Base-by-base conservation (phyloP, 53 echinoderm and acorn worm genomes). In the Hippasteria phrygiana region DNA sequence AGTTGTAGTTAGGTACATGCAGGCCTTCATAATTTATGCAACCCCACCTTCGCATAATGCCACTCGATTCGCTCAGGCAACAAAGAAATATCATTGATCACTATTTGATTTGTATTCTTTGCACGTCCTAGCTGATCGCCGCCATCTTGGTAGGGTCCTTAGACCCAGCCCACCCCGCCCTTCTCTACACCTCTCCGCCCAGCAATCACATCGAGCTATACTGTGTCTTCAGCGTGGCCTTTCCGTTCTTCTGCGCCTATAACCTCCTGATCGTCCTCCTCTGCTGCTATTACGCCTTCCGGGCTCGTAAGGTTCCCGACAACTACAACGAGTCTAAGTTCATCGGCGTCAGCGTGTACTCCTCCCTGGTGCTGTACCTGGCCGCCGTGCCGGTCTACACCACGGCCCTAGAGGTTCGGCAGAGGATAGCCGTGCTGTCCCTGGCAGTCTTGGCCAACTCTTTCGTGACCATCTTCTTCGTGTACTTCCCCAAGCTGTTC, bases 261-360 rank as follows among this genome's bases (percentile, higher is more conserved):
- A 89, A 89, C 38, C 63, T 77, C 11, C 65, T 89, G 65, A 32
- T 89, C 59, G 47, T 89, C 38, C 51, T 89, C 4, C 62, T 89
- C 16, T 89, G 90, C 43, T 89, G 90, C 71, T 76, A 80, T 50
- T 80, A 50, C 80, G 90, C 90, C n/a, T 71, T 89, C 36, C 46
- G 69, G 47, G 80, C 90, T 17, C 90, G 90, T 16, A 78, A 66
- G 26, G 90, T 89, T 0, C 90, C 90, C 18, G 80, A 76, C 54
- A 89, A 89, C 64, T 89, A 80, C 73, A 89, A 89, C 90, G 90
- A 81, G 31, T 89, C 89, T 10, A 77, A 77, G 64, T 89, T 89
- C 33, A 89, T 89, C 10, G 89, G 77, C 4, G 65, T 81, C 20
- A 89, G 90, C 54, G 90, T 89, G 46, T 89, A 89, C 64, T 79